phyloP scores from a whole-genome alignment of 2,113 vertebrate genomes.

The Hyaena hyaena region DNA sequence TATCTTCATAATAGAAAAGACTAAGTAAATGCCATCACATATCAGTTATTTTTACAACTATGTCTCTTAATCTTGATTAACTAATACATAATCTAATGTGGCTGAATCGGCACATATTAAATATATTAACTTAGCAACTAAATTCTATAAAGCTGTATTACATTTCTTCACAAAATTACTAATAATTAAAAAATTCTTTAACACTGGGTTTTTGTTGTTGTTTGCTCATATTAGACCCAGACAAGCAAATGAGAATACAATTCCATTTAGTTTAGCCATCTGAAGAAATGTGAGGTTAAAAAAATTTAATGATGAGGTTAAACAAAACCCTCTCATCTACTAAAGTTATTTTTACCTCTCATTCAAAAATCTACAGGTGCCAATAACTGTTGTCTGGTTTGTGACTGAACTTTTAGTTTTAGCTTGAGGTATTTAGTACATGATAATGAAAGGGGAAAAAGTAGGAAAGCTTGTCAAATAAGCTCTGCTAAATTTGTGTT shows the following conservation, averaged over 20 bases:
- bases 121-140: background rate
- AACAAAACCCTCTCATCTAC: background rate
- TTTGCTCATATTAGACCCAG: background rate
- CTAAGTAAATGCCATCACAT: background rate
- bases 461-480: background rate
- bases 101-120: background rate
- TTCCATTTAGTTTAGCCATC: constrained; percentile 21
- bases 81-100: background rate
- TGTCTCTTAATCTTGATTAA: background rate
- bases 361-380: constrained; percentile 22
- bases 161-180: constrained; percentile 22
- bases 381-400: background rate
- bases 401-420: background rate
- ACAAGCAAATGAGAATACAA: constrained; percentile 12
- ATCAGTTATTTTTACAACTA: background rate
- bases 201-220: background rate
- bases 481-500: background rate
- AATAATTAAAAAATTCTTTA: background rate
- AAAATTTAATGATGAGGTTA: background rate
- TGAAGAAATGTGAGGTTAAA: background rate
- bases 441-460: background rate
- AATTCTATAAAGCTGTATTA: constrained; percentile 6
- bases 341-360: constrained; percentile 9
- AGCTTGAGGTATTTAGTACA: background rate
- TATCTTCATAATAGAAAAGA: background rate